Conservation (phyloP, 2,113 vertebrate species). For the Datnioides undecimradiatus region DNA sequence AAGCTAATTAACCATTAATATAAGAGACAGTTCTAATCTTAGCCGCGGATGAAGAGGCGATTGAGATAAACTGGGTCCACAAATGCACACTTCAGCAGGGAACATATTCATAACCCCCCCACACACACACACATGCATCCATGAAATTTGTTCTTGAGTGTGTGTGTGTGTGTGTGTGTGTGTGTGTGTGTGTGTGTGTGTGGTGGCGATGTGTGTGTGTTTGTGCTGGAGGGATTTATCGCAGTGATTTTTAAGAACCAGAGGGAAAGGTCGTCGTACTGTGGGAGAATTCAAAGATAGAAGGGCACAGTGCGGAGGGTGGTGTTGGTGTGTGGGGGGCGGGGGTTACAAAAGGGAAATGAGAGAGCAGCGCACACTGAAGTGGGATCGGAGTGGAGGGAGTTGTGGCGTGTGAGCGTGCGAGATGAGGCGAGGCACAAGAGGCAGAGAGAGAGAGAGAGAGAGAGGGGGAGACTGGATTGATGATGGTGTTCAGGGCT, state of each 20-base stretch:
- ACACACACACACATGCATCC: background rate
- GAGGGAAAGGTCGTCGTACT: constrained; percentile 67
- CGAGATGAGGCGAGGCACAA: constrained; percentile 60
- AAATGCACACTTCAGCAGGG: constrained; percentile 45
- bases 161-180: background rate
- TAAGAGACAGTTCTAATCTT: constrained; percentile 28
- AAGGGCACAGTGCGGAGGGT: constrained; percentile 58
- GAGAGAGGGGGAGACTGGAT: constrained; percentile 85
- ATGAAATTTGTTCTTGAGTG: constrained; percentile 20
- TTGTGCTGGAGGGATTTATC: constrained; percentile 58
- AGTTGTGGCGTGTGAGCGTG: constrained; percentile 60
- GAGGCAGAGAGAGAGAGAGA: constrained; percentile 35
- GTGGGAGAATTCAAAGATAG: constrained; percentile 64
- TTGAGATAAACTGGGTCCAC: background rate
- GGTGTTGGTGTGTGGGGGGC: background rate
- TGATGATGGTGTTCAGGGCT: constrained; percentile 88
- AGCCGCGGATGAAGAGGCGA: constrained; percentile 10
- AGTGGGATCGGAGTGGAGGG: constrained; percentile 64
- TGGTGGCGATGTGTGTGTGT: constrained; percentile 2
- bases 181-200: background rate
- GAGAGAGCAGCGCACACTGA: constrained; percentile 32
- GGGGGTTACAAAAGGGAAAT: constrained; percentile 45
- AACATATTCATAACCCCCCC: constrained; percentile 35
- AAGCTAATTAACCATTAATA: constrained; percentile 34
- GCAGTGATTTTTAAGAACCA: constrained; percentile 62